Evolutionary conservation across 2,113 vertebrate species (phyloP).

Genomic region (Piprites chloris): DNA sequence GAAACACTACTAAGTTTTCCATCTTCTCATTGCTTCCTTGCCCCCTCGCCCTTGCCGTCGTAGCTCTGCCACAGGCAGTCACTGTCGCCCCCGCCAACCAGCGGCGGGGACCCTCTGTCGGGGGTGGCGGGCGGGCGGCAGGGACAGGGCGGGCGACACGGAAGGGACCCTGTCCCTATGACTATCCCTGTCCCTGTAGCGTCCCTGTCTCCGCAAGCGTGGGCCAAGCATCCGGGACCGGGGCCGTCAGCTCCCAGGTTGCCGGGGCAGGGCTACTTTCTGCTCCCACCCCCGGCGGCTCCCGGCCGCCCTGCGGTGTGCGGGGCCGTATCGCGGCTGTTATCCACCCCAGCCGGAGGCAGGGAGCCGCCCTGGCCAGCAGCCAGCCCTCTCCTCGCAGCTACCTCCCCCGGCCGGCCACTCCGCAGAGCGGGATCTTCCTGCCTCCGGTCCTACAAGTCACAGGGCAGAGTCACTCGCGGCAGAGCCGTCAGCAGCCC

Average conservation of each 20-base stretch:
- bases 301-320: conserved; percentile 39
- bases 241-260: not conserved
- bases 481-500: conserved; percentile 61
- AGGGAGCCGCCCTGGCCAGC: conserved; percentile 67
- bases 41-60: too few species aligned
- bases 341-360: conserved; percentile 36
- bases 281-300: conserved; percentile 26
- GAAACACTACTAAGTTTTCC: not conserved
- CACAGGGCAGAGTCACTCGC: conserved; percentile 46
- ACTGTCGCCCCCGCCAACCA: not conserved
- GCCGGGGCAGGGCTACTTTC: not conserved
- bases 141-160: not conserved
- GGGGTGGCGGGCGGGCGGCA: too few species aligned
- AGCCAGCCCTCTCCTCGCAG: conserved; percentile 64
- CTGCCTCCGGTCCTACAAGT: conserved; percentile 70
- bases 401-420: conserved; percentile 70
- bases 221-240: not conserved
- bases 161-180: not conserved
- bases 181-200: too few species aligned
- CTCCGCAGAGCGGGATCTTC: conserved; percentile 62
- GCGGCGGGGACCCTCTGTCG: not conserved
- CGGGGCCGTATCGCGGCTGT: conserved; percentile 48
- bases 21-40: not conserved
- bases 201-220: not conserved
- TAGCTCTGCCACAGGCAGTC: not conserved